Evolutionary conservation across 2,888 invertebrate species (phyloP).

Genomic region (Erynnis tages): DNA sequence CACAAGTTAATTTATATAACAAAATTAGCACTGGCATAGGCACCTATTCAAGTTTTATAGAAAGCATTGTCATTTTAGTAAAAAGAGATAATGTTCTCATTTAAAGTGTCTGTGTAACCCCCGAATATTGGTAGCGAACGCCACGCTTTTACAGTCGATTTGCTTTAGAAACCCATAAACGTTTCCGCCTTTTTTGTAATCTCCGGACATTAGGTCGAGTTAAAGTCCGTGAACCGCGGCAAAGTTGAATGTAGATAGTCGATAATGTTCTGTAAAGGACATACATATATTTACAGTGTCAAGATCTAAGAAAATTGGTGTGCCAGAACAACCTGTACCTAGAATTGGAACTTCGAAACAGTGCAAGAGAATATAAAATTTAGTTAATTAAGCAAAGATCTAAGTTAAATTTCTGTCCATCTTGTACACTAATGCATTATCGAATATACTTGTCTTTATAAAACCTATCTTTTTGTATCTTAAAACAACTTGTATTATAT

Average conservation of each 20-base stretch:
- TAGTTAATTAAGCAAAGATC: too few relatives aligned
- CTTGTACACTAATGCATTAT: too few relatives aligned
- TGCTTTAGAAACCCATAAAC: not conserved
- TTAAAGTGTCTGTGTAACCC: not conserved
- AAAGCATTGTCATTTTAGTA: too few relatives aligned
- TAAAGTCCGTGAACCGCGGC: not conserved
- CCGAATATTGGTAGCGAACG: not conserved
- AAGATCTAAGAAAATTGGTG: not conserved
- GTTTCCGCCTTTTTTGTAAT: not conserved
- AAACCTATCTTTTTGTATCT: too few relatives aligned
- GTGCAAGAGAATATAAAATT: too few relatives aligned
- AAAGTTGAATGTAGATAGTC: conserved; percentile 7
- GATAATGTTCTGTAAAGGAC: not conserved
- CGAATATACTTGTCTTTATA: too few relatives aligned
- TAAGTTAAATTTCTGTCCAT: too few relatives aligned
- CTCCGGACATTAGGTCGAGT: not conserved
- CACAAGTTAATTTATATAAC: too few relatives aligned
- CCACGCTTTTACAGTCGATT: conserved; percentile 1
- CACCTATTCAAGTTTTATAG: too few relatives aligned
- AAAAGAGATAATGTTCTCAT: not conserved
- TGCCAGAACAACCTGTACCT: not conserved
- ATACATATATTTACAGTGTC: not conserved
- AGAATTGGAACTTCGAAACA: too few relatives aligned
- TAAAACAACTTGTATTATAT: too few relatives aligned
- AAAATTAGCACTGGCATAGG: too few relatives aligned